Conservation (phyloP, 2,888 invertebrate genomes). For the Lepeophtheirus nordmannii region DNA sequence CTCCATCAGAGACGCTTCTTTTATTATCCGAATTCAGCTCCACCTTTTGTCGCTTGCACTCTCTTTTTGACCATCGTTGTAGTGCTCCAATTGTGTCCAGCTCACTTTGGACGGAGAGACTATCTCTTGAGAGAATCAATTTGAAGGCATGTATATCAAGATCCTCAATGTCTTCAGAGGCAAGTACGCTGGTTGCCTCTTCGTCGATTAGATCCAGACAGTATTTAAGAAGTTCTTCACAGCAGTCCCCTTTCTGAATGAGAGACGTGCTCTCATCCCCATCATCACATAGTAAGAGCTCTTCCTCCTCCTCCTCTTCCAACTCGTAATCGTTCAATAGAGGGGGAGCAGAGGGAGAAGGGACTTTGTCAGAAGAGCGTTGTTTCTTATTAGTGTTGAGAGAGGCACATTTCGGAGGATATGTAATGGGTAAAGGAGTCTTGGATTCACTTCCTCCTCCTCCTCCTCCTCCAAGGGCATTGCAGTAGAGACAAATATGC, state of each 20-base stretch:
- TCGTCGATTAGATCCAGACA: constrained; percentile 15
- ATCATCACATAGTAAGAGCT: not conserved
- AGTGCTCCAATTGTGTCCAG: constrained; percentile 8
- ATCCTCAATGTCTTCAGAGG: constrained; percentile 15
- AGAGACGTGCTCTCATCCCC: not conserved
- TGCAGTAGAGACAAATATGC: constrained; percentile 20
- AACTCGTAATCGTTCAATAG: not conserved
- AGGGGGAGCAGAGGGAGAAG: constrained; percentile 1
- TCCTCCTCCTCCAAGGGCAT: not conserved
- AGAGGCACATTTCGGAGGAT: not conserved
- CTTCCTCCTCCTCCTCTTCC: not conserved
- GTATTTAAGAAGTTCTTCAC: constrained; percentile 8
- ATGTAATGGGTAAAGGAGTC: constrained; percentile 12
- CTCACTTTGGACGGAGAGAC: not conserved
- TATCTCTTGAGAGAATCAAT: constrained; percentile 15
- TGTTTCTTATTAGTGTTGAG: not conserved
- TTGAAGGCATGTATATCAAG: constrained; percentile 14
- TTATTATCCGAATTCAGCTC: constrained; percentile 9
- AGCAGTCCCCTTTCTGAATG: constrained; percentile 12
- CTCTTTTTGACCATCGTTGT: constrained; percentile 14
- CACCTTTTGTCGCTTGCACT: constrained; percentile 16
- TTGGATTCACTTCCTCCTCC: not conserved
- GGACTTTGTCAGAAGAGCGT: not conserved
- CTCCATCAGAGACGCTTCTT: constrained; percentile 11
- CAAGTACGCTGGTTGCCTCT: constrained; percentile 1